phyloP scores from a whole-genome alignment of 1,140 invertebrate species.

The Eriosoma lanigerum region DNA sequence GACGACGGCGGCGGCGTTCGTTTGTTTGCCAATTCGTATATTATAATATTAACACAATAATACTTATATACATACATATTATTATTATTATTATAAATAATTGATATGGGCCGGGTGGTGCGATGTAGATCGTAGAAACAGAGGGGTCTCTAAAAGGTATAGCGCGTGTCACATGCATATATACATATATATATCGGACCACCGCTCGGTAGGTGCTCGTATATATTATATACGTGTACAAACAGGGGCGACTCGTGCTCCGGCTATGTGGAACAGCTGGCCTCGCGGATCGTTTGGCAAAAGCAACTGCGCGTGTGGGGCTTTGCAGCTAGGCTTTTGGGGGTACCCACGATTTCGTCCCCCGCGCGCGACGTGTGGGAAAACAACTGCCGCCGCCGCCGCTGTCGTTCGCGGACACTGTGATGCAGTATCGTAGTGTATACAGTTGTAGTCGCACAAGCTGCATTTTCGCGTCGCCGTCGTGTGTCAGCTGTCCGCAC shows the following conservation, averaged over 20 bases:
- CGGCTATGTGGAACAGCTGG: neutral
- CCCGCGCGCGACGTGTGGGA: constrained; percentile 9
- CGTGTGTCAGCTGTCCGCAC: constrained; percentile 12
- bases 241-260: constrained; percentile 12
- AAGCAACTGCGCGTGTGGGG: neutral
- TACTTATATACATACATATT: too few species aligned
- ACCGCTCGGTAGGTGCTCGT: neutral
- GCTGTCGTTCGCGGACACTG: constrained; percentile 2
- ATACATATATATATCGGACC: too few species aligned
- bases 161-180: neutral
- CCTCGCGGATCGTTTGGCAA: neutral
- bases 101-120: constrained; percentile 9
- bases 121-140: neutral
- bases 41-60: too few species aligned
- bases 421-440: too few species aligned
- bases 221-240: neutral
- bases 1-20: neutral
- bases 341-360: neutral
- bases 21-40: constrained; percentile 14
- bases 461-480: constrained; percentile 5
- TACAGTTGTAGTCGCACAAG: neutral
- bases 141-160: neutral
- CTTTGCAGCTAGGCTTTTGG: neutral
- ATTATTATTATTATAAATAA: constrained; percentile 11
- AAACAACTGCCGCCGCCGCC: constrained; percentile 21